Conservation (phyloP, 2,888 invertebrate genomes). For the Spisula solida region DNA sequence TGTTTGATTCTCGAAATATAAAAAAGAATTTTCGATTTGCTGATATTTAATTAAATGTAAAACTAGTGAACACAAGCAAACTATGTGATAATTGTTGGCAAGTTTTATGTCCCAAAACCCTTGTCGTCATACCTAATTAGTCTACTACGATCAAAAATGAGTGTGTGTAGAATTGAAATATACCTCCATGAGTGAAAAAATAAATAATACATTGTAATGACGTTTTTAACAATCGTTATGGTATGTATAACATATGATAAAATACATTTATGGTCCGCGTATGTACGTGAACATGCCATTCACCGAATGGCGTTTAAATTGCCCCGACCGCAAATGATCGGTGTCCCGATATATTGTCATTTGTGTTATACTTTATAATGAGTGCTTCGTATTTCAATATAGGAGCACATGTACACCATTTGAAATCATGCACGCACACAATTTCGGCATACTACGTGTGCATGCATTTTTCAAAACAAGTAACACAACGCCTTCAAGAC, state of each 20-base stretch:
- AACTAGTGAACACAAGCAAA: not conserved
- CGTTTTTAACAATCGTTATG: not conserved
- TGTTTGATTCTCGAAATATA: too few species aligned
- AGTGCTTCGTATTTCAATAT: not conserved
- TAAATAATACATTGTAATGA: slow-evolving; percentile 13
- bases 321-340: not conserved
- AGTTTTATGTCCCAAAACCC: slow-evolving; percentile 5
- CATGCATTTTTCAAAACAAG: slow-evolving; percentile 23
- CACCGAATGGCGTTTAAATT: not conserved
- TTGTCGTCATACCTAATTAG: slow-evolving; percentile 3
- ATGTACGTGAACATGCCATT: not conserved
- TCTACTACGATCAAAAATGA: not conserved
- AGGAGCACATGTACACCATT: not conserved
- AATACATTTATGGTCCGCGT: slow-evolving; percentile 14
- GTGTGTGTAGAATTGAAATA: not conserved
- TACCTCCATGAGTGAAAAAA: not conserved
- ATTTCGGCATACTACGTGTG: not conserved
- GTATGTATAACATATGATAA: not conserved
- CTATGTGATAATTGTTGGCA: not conserved
- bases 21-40: too few species aligned
- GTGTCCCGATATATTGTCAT: not conserved
- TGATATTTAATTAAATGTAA: too few species aligned
- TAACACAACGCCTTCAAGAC: not conserved
- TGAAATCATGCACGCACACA: not conserved
- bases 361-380: not conserved